These are phyloP conservation scores for Cuniculus paca DNA, from an alignment of 2,797 vertebrate species.

Conservation along the genomic window DNA sequence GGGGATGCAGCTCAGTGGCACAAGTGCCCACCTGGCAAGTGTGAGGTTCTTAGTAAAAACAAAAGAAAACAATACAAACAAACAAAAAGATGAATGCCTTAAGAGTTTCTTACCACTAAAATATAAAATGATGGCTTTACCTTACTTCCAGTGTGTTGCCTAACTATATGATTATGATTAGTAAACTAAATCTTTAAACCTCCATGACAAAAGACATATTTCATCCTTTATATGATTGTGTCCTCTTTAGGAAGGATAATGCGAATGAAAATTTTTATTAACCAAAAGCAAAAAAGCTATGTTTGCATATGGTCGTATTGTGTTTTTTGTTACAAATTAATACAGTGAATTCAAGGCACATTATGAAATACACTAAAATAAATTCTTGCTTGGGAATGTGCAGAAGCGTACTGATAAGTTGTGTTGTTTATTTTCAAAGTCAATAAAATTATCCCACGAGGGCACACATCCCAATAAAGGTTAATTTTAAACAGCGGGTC, in stretches of 20 bases:
- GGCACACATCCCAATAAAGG: neutral
- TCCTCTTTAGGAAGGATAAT: neutral
- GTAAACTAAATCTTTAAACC: neutral
- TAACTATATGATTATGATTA: neutral
- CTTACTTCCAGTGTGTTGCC: neutral
- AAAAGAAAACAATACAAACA: no score
- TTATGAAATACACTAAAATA: neutral
- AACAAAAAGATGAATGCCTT: neutral
- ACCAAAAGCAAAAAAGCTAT: neutral
- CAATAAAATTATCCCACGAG: neutral
- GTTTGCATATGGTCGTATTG: neutral
- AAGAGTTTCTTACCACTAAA: neutral
- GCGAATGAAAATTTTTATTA: neutral
- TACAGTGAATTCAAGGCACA: neutral
- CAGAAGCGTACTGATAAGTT: neutral
- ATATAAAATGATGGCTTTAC: neutral
- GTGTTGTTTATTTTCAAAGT: constrained; percentile 49
- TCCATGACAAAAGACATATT: neutral
- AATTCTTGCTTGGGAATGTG: neutral
- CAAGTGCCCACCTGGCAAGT: no score
- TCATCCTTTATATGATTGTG: neutral
- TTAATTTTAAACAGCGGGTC: neutral
- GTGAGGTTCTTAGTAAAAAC: no score
- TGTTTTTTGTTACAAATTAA: neutral
- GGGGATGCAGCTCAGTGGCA: no score